phyloP scores from a whole-genome alignment of 2,797 vertebrate genomes.

The Ptychadena robeensis region DNA sequence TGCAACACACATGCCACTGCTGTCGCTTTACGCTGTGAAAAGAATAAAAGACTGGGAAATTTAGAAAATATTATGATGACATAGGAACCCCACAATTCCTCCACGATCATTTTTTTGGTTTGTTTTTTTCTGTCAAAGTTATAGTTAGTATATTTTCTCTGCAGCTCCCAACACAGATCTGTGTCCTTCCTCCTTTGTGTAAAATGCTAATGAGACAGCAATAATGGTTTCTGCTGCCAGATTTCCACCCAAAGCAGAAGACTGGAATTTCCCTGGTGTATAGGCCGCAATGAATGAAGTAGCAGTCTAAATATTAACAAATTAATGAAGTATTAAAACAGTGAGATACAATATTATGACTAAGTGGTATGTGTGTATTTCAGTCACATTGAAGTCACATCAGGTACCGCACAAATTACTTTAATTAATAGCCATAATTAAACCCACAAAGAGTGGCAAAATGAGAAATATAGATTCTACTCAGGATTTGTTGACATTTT shows the following conservation, averaged over 20 bases:
- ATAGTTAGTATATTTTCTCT: not conserved
- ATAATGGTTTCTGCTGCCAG: slow-evolving; percentile 40
- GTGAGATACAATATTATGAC: slow-evolving; percentile 55
- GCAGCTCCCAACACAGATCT: slow-evolving; percentile 6
- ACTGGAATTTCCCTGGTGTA: slow-evolving; percentile 38
- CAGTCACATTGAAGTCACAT: slow-evolving; percentile 19
- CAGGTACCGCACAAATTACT: slow-evolving; percentile 34
- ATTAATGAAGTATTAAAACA: slow-evolving; percentile 56
- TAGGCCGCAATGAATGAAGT: slow-evolving; percentile 43
- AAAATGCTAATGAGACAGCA: slow-evolving; percentile 49
- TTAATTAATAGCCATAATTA: slow-evolving; percentile 46
- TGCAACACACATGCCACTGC: not conserved
- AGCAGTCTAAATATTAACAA: slow-evolving; percentile 51
- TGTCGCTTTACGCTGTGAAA: not conserved
- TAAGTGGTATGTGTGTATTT: slow-evolving; percentile 34
- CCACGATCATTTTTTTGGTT: not conserved
- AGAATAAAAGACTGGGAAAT: not conserved
- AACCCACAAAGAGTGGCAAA: slow-evolving; percentile 10
- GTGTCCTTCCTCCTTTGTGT: slow-evolving; percentile 11
- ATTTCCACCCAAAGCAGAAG: slow-evolving; percentile 26
- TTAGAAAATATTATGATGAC: not conserved
- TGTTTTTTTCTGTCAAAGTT: not conserved
- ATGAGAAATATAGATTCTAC: slow-evolving; percentile 12
- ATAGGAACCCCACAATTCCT: not conserved
- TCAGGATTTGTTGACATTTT: slow-evolving; percentile 17